phyloP scores from a whole-genome alignment of 1,140 invertebrate genomes.

The Calephelis nemesis region DNA sequence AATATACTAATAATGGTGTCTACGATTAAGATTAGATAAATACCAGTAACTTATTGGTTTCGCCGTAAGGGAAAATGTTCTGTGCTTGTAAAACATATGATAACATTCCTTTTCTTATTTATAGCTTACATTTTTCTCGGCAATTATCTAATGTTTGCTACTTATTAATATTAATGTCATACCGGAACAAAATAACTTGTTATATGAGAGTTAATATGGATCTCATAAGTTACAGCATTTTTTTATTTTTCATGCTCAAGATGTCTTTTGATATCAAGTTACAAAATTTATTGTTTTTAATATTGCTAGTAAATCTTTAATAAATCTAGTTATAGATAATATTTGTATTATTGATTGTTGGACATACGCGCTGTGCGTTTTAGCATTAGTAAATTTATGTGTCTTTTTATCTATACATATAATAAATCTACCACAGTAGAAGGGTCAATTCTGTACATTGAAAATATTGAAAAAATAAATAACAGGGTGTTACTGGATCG shows the following conservation, averaged over 20 bases:
- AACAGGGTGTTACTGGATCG: too few species aligned
- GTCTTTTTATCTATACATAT: too few species aligned
- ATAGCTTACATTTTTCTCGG: slow-evolving; percentile 13
- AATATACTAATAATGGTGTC: slow-evolving; percentile 11
- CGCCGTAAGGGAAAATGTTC: slow-evolving; percentile 13
- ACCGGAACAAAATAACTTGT: background rate
- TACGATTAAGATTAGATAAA: slow-evolving; percentile 9
- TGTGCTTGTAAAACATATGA: slow-evolving; percentile 2
- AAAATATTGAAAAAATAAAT: too few species aligned
- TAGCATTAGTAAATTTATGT: too few species aligned
- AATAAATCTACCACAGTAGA: too few species aligned
- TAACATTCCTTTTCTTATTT: slow-evolving; percentile 17
- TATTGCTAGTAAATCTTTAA: too few species aligned
- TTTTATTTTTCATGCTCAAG: background rate
- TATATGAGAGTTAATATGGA: background rate
- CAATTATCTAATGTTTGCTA: slow-evolving; percentile 9
- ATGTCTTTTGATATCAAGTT: background rate
- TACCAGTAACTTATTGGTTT: slow-evolving; percentile 6
- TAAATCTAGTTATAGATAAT: too few species aligned
- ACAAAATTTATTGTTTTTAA: too few species aligned
- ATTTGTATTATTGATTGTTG: too few species aligned
- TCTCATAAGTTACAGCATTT: slow-evolving; percentile 1
- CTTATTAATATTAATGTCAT: slow-evolving; percentile 13
- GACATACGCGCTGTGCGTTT: too few species aligned
- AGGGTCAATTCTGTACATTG: too few species aligned